Base-by-base conservation (phyloP, 2,888 invertebrate species). In the Morpho achilles region DNA sequence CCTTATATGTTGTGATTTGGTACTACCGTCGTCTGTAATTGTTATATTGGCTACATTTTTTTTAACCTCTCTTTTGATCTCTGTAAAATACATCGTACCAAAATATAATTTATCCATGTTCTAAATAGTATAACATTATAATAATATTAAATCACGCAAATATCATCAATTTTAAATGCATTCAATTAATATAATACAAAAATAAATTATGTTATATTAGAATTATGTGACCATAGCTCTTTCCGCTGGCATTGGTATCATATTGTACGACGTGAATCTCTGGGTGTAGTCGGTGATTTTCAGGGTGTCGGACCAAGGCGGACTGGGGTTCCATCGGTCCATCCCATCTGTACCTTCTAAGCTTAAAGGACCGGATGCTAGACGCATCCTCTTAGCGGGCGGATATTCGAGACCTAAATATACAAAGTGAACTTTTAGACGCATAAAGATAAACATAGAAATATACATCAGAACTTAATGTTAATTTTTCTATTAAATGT, bases 301-400 rank as follows among this genome's bases (percentile, higher is more conserved):
- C 32, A 96, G 86, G 16, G 94, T 94, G 72, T 97, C 96, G 0
- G 96, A 96, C 96, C 96, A 96, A 0, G 96, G 95, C 0, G 96
- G 96, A 75, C 95, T 96, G 32, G 96, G 96, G 82, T 95, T 96
- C 96, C 96, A 96, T 62, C 96, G 93, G 68, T 96, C 96, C 85
- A 96, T 95, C 47, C 95, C 92, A 64, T 96, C 96, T 32, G 95
- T 94, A n/a, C 86, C 87, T 40, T 88, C 90, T 39, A 82, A 57
- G 32, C 77, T 72, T 2, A 82, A 66, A 7, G 82, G 74, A 0
- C 76, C 74, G 39, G 80, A 77, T 0, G 80, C 76, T 9, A 86
- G 61, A 0, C 88, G 77, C 87, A 86, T 88, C 32, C 87, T 76
- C 56, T 87, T 91, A 10, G 84, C 75, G 44, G 75, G 79, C 7